Evolutionary conservation across 1,140 invertebrate genomes (phyloP).

Genomic region (Andrena cerasifolii): DNA sequence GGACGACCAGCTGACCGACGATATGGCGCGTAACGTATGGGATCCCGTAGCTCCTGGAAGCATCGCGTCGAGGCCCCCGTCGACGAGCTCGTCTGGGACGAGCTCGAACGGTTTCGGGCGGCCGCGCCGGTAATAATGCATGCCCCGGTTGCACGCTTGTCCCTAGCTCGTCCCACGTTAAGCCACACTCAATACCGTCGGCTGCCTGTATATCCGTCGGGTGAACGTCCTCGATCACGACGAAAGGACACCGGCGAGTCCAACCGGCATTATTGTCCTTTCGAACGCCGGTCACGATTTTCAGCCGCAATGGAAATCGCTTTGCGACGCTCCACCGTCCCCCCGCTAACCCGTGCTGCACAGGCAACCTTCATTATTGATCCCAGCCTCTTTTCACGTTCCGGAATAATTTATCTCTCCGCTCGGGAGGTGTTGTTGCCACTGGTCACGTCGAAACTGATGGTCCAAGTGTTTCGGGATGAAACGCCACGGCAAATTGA

Average conservation of each 20-base stretch:
- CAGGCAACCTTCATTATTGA: constrained; percentile 20
- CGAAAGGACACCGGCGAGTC: constrained; percentile 11
- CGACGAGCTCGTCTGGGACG: too few species aligned
- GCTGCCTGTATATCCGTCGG: constrained; percentile 31
- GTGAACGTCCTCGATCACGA: constrained; percentile 52
- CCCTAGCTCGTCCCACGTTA: constrained; percentile 24
- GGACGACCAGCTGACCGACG: not conserved
- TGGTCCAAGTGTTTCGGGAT: not conserved
- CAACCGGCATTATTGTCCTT: constrained; percentile 24
- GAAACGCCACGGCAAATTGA: constrained; percentile 16
- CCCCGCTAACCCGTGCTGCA: not conserved
- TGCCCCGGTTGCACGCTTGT: constrained; percentile 36
- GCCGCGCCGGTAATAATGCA: constrained; percentile 44
- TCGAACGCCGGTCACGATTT: constrained; percentile 34
- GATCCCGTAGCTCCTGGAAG: constrained; percentile 18
- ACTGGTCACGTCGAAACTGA: constrained; percentile 13
- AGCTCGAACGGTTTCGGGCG: not conserved
- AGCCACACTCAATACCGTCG: constrained; percentile 53
- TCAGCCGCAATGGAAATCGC: constrained; percentile 39
- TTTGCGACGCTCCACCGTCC: constrained; percentile 21
- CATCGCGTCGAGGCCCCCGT: too few species aligned
- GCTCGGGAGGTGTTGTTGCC: not conserved
- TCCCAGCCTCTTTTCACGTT: constrained; percentile 16
- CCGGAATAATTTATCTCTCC: constrained; percentile 35
- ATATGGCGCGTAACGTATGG: constrained; percentile 60